Percentiles rank a stretch among this genome's conserved stretches.
These are phyloP conservation scores for Ips nitidus DNA, from an alignment of 1,140 invertebrate genomes.

Conservation along the genomic window DNA sequence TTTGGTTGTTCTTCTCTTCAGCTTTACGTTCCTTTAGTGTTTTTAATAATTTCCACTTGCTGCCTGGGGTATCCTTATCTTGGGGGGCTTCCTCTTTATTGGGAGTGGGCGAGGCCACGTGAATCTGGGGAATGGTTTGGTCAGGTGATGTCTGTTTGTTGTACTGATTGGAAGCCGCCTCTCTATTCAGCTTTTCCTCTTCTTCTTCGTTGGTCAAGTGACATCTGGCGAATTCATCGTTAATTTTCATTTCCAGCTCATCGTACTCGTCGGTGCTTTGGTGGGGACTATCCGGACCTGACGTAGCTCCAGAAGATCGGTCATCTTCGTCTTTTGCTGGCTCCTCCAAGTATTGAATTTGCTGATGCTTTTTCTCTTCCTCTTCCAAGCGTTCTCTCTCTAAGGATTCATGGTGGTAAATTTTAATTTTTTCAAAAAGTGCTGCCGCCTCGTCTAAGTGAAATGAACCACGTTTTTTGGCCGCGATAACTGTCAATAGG, in stretches of 20 bases:
- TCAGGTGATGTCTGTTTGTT: constrained; percentile 10
- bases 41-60: constrained; percentile 88
- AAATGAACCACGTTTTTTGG: constrained; percentile 48
- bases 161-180: background rate
- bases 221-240: constrained; percentile 50
- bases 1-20: constrained; percentile 72
- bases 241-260: constrained; percentile 52
- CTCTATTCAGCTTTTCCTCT: constrained; percentile 46
- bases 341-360: constrained; percentile 49
- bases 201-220: constrained; percentile 50
- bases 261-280: constrained; percentile 72
- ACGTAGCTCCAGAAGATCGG: constrained; percentile 78
- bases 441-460: constrained; percentile 42
- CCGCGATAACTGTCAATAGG: constrained; percentile 50
- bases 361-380: constrained; percentile 50
- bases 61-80: constrained; percentile 59
- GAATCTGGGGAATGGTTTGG: constrained; percentile 43
- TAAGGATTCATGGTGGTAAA: constrained; percentile 51
- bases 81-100: constrained; percentile 55
- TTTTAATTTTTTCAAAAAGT: constrained; percentile 56
- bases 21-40: constrained; percentile 86
- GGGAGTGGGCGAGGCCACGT: constrained; percentile 46
- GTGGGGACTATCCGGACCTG: constrained; percentile 80
- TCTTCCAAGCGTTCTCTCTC: constrained; percentile 43
- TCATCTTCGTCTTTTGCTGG: constrained; percentile 50